These are phyloP conservation scores for Cygnus atratus DNA, from an alignment of 2,113 vertebrate genomes.

Conservation along the genomic window DNA sequence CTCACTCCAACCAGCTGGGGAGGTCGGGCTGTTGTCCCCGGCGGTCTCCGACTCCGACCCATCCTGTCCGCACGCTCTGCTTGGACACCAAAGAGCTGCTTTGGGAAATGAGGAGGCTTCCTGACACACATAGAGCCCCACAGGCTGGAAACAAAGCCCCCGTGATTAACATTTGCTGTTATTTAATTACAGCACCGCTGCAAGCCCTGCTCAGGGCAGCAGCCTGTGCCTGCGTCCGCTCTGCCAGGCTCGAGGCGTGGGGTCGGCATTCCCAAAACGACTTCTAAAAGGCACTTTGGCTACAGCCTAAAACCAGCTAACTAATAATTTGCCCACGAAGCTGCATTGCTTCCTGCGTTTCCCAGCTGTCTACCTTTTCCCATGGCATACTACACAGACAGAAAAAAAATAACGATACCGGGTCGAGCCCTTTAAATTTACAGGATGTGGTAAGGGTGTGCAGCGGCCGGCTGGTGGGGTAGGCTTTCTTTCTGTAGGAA, in stretches of 20 bases:
- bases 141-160: not conserved
- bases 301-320: slow-evolving; percentile 15
- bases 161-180: not conserved
- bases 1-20: not conserved
- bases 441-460: not conserved
- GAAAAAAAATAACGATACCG: not conserved
- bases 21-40: not conserved
- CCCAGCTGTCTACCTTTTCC: not conserved
- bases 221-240: not conserved
- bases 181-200: not conserved
- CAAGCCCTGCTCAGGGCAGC: not conserved
- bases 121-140: not conserved
- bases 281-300: not conserved
- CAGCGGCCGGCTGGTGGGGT: not conserved
- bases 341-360: not conserved
- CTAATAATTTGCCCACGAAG: not conserved
- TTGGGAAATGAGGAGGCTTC: not conserved
- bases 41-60: not conserved
- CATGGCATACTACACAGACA: not conserved
- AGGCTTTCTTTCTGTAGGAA: not conserved
- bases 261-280: not conserved
- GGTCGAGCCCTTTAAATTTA: not conserved
- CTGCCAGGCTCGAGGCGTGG: not conserved
- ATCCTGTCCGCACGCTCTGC: not conserved
- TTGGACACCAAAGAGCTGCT: not conserved